Percentiles rank a stretch among this genome's conserved stretches.
Conservation (phyloP, 1,140 invertebrate species). For the Papilio dardanus region DNA sequence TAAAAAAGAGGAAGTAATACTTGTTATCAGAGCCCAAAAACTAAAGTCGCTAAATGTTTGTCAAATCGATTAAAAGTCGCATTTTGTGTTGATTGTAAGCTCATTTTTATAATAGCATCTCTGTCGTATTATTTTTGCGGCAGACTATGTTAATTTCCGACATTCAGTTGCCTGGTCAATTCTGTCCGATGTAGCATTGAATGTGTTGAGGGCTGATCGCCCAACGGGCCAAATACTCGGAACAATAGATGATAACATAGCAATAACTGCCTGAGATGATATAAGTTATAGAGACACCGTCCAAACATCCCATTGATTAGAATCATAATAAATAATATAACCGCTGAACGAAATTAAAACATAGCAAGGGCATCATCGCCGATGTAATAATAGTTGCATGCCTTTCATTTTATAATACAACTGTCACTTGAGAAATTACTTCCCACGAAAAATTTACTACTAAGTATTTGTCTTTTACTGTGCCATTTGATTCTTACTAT, state of each 20-base stretch:
- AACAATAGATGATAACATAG: constrained; percentile 71
- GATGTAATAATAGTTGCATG: constrained; percentile 30
- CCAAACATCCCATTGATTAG: constrained; percentile 68
- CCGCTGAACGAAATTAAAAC: constrained; percentile 15
- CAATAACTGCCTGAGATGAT: constrained; percentile 52
- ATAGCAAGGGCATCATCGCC: neutral
- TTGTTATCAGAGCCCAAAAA: no score
- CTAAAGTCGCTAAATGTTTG: no score
- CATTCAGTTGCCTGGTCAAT: no score
- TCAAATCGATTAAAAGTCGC: no score
- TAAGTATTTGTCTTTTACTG: neutral
- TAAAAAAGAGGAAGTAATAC: no score
- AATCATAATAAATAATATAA: constrained; percentile 63
- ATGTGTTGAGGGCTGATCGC: constrained; percentile 46
- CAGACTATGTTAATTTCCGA: no score
- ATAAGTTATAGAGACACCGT: constrained; percentile 62
- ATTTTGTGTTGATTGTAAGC: no score
- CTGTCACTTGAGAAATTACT: neutral
- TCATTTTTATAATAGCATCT: no score
- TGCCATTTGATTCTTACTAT: neutral
- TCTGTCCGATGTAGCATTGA: neutral
- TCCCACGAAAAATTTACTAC: neutral
- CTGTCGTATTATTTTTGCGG: no score
- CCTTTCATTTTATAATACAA: constrained; percentile 35
- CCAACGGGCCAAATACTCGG: constrained; percentile 47